phyloP scores from a whole-genome alignment of 2,888 invertebrate species.

The Drosophila birchii region DNA sequence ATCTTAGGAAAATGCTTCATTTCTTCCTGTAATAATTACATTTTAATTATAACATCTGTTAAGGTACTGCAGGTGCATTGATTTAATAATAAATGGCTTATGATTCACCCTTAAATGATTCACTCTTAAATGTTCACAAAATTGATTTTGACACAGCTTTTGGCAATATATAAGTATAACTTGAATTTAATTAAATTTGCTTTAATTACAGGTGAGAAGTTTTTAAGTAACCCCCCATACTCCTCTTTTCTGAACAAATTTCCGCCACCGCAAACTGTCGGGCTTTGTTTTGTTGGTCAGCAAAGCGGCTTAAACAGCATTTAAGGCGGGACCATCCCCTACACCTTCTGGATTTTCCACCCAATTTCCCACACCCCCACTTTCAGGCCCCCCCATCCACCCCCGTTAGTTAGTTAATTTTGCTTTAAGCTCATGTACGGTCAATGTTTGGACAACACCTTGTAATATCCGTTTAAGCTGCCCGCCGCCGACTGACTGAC shows the following conservation, averaged over 20 bases:
- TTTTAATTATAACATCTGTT: neutral
- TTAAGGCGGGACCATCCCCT: constrained; percentile 6
- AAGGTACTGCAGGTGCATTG: neutral
- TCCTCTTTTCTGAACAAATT: neutral
- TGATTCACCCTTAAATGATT: constrained; percentile 3
- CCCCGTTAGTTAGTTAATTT: constrained; percentile 67
- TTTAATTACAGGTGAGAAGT: neutral
- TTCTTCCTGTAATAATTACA: neutral
- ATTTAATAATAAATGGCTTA: neutral
- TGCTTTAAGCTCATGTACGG: constrained; percentile 82
- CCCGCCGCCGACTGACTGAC: constrained; percentile 65
- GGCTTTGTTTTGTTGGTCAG: constrained; percentile 34
- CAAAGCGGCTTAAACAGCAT: constrained; percentile 32
- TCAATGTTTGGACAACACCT: constrained; percentile 83
- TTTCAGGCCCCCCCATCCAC: constrained; percentile 23
- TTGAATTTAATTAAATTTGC: neutral
- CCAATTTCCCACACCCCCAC: constrained; percentile 5
- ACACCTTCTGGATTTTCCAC: neutral
- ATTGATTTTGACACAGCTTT: neutral
- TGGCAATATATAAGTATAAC: neutral
- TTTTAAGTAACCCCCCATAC: neutral
- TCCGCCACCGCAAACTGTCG: constrained; percentile 6
- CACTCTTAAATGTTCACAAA: neutral
- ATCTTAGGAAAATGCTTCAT: neutral
- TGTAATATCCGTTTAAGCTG: constrained; percentile 81